Conservation (phyloP, 2,113 vertebrate genomes). For the Tamias sibiricus region DNA sequence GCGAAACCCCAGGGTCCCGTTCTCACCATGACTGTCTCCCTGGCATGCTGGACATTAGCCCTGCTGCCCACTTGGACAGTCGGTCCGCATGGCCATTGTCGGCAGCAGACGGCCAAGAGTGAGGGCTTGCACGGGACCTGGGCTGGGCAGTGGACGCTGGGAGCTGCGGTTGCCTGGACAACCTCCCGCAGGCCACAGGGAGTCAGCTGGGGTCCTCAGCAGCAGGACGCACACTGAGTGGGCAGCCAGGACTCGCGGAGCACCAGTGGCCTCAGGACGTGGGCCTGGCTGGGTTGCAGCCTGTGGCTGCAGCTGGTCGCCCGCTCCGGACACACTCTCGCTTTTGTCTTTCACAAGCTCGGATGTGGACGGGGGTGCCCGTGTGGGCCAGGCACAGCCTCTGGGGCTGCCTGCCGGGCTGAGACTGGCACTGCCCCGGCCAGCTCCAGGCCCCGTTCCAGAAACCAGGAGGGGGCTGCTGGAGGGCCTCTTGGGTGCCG, state of each 20-base stretch:
- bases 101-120: not conserved
- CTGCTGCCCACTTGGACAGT: not conserved
- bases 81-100: accelerated
- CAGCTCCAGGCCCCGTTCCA: not conserved
- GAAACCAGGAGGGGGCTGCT: not conserved
- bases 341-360: not conserved
- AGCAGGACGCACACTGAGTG: not conserved
- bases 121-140: no score
- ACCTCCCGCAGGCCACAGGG: accelerated
- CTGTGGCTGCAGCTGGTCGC: not conserved
- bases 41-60: not conserved
- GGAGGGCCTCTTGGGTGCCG: no score
- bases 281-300: no score
- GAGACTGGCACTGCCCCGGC: not conserved
- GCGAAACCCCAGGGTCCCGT: not conserved
- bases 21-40: no score
- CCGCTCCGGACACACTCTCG: not conserved
- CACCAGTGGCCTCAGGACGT: not conserved
- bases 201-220: not conserved
- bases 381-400: no score
- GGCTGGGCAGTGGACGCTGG: accelerated
- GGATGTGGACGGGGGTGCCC: not conserved
- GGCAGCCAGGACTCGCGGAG: not conserved
- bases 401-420: no score
- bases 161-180: accelerated